Percentiles rank a stretch among this genome's conserved stretches.
phyloP scores from a whole-genome alignment of 2,888 invertebrate genomes.

The Napeogenes sylphis region DNA sequence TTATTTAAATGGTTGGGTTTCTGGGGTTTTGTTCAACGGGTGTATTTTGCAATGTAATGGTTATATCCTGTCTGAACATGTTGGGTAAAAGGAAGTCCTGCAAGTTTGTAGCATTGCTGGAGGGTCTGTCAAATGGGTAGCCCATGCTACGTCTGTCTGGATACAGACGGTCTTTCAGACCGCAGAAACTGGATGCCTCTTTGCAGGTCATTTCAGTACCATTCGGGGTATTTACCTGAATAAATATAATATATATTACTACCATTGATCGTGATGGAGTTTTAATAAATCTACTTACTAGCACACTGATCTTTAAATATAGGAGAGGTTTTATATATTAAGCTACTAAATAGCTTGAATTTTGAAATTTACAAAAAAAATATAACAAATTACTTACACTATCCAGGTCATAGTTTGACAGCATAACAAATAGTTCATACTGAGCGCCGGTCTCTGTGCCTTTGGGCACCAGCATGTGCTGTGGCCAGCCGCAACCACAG shows the following conservation, averaged over 20 bases:
- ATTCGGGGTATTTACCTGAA: constrained; percentile 57
- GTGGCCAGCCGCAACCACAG: constrained; percentile 81
- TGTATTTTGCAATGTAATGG: constrained; percentile 77
- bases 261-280: no score
- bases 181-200: constrained; percentile 88
- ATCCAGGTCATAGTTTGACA: constrained; percentile 70
- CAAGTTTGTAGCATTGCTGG: constrained; percentile 75
- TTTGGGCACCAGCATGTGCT: constrained; percentile 77
- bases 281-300: no score
- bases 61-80: constrained; percentile 82
- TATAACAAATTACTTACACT: constrained; percentile 44
- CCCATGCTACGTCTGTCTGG: constrained; percentile 92
- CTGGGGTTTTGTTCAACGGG: constrained; percentile 62
- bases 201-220: constrained; percentile 74
- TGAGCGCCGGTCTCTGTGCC: constrained; percentile 62
- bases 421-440: constrained; percentile 69
- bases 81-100: constrained; percentile 83
- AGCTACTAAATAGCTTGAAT: no score
- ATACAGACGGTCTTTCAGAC: constrained; percentile 85
- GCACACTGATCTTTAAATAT: no score
- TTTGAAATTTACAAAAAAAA: no score
- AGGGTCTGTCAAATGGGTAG: constrained; percentile 87
- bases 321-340: no score
- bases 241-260: neutral
- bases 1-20: constrained; percentile 42